Evolutionary conservation across 1,140 invertebrate genomes (phyloP).

Genomic region (Halictus rubicundus): DNA sequence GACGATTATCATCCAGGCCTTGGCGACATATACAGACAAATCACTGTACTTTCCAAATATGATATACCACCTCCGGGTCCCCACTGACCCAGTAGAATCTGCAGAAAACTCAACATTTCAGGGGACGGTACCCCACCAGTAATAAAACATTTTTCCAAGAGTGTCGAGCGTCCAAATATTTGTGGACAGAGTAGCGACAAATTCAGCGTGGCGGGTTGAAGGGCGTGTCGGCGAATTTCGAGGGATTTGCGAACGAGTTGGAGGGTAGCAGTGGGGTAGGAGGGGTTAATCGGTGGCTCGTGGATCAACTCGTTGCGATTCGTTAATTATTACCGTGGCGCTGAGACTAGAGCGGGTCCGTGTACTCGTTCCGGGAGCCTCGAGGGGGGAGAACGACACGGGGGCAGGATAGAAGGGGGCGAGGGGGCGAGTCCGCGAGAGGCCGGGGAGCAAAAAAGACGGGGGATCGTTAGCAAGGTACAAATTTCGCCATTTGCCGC

Average conservation of each 20-base stretch:
- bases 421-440: neutral
- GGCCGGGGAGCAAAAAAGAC: slow-evolving; percentile 58
- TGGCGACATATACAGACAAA: too few species aligned
- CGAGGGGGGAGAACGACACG: neutral
- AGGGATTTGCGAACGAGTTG: slow-evolving; percentile 7
- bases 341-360: slow-evolving; percentile 36
- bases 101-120: too few species aligned
- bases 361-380: neutral
- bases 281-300: slow-evolving; percentile 24
- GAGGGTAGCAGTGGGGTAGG: neutral
- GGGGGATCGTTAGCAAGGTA: slow-evolving; percentile 78
- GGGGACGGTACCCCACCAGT: too few species aligned
- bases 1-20: too few species aligned
- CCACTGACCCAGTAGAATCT: too few species aligned
- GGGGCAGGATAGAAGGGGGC: neutral
- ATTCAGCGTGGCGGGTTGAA: neutral
- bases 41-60: too few species aligned
- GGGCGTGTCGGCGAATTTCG: neutral
- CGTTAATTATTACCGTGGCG: slow-evolving; percentile 49
- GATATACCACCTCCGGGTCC: too few species aligned
- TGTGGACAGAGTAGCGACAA: neutral
- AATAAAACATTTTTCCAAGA: too few species aligned
- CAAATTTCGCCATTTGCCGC: slow-evolving; percentile 80
- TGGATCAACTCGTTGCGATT: slow-evolving; percentile 30
- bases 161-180: too few species aligned